Percentiles rank a stretch among this genome's conserved stretches.
Evolutionary conservation across 2,888 invertebrate genomes (phyloP).

Genomic region (Watsonalla binaria): DNA sequence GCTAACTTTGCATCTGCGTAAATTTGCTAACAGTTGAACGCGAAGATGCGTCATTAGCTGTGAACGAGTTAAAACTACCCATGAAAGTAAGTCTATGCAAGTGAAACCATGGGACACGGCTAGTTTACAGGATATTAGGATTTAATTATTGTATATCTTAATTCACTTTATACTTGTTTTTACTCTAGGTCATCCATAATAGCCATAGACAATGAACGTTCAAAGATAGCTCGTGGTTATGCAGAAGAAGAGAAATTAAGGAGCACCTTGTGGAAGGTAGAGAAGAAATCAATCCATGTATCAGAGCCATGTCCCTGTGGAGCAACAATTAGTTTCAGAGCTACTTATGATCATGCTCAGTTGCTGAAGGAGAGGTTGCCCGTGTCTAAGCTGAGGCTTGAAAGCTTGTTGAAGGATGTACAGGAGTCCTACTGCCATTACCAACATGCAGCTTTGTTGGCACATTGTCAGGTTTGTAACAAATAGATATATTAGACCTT

Average conservation of each 20-base stretch:
- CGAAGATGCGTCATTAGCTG: too few species aligned
- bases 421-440: constrained; percentile 66
- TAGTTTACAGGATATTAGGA: too few species aligned
- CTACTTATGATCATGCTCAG: constrained; percentile 51
- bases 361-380: constrained; percentile 51
- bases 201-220: constrained; percentile 54
- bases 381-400: constrained; percentile 48
- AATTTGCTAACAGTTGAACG: too few species aligned
- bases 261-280: constrained; percentile 49
- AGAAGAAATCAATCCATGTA: constrained; percentile 34
- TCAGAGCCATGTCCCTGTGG: constrained; percentile 50
- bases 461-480: constrained; percentile 54
- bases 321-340: constrained; percentile 32
- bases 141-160: too few species aligned
- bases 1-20: too few species aligned
- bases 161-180: background rate
- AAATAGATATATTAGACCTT: too few species aligned
- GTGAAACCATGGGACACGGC: too few species aligned
- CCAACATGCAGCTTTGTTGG: constrained; percentile 55
- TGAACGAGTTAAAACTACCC: too few species aligned
- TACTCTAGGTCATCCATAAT: constrained; percentile 52
- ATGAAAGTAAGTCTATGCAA: too few species aligned
- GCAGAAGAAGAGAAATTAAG: constrained; percentile 50
- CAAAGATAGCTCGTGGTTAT: constrained; percentile 38
- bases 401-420: constrained; percentile 48